Base-by-base conservation (phyloP, 2,797 vertebrate genomes). In the Pagetopsis macropterus region DNA sequence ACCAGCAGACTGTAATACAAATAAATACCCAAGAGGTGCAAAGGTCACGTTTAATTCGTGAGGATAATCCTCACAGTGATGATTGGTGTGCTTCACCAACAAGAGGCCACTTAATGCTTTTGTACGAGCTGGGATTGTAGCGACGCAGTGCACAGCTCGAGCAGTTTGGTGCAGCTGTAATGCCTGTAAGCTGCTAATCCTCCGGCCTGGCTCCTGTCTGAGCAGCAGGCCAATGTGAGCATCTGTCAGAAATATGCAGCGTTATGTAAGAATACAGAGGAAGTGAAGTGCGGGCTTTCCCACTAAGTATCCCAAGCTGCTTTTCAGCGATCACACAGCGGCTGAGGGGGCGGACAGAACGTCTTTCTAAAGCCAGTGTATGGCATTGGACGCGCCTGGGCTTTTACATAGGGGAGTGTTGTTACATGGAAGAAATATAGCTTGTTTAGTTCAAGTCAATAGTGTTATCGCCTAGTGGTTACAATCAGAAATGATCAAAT, bases 191-290 rank as follows among this genome's bases (percentile, higher is more conserved):
- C 82, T 59, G 3, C 73, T 89, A 91, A 91, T 93, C 88, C 88
- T 81, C 49, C 6, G n/a, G 81, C 86, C 83, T 84, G 89, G 88
- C 87, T 88, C 76, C 84, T 70, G 84, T 84, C 72, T 71, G 66
- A 87, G 78, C 81, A 81, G 78, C 71, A 57, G 84, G 82, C 82
- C 61, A 19, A 70, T 84, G 84, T 87, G 84, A 83, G 85, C 86
- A 90, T 92, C 90, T 86, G 88, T 90, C 87, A 81, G 70, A 88
- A 85, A 90, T 87, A 79, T 83, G 81, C 78, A 76, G 79, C 27
- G 19, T 93, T 93, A 90, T 65, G 84, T 86, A 89, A 93, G 74
- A 76, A 81, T 63, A 80, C 52, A 68, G 56, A 79, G 85, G 70
- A 84, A 89, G 80, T 67, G 64, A 81, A 73, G 68, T 79, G 67